These are phyloP conservation scores for Polymixis lichenea DNA, from an alignment of 2,888 invertebrate genomes.

Conservation along the genomic window DNA sequence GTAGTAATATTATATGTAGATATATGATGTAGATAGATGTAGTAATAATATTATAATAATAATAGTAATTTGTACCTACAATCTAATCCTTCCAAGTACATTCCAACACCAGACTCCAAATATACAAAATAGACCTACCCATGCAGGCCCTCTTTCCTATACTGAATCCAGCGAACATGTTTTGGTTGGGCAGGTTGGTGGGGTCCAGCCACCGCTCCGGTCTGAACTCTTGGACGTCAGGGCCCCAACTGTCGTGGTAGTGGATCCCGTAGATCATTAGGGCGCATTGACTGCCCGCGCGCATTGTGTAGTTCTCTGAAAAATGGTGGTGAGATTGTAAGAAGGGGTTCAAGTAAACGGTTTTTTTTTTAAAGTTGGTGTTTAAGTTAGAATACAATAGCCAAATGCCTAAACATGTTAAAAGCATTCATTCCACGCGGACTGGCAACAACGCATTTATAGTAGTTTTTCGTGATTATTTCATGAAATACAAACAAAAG, in stretches of 20 bases:
- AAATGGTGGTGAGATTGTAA: not conserved
- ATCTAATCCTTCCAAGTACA: not conserved
- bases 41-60: no score
- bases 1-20: no score
- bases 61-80: not conserved
- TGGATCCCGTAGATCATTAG: conserved; percentile 60
- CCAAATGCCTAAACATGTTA: not conserved
- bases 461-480: no score
- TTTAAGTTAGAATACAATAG: no score
- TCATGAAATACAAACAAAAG: no score
- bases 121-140: conserved; percentile 55
- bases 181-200: conserved; percentile 59
- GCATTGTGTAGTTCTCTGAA: conserved; percentile 67
- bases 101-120: not conserved
- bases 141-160: conserved; percentile 68
- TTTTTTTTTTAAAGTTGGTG: not conserved
- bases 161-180: conserved; percentile 66
- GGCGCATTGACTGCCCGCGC: conserved; percentile 65
- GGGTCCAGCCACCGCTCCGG: conserved; percentile 73
- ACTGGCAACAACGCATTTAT: no score
- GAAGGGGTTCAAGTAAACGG: not conserved
- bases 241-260: conserved; percentile 68
- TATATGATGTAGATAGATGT: no score
- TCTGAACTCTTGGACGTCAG: conserved; percentile 49
- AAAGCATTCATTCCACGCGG: no score